Conservation (phyloP, 2,797 vertebrate species). For the Bradypodion pumilum region DNA sequence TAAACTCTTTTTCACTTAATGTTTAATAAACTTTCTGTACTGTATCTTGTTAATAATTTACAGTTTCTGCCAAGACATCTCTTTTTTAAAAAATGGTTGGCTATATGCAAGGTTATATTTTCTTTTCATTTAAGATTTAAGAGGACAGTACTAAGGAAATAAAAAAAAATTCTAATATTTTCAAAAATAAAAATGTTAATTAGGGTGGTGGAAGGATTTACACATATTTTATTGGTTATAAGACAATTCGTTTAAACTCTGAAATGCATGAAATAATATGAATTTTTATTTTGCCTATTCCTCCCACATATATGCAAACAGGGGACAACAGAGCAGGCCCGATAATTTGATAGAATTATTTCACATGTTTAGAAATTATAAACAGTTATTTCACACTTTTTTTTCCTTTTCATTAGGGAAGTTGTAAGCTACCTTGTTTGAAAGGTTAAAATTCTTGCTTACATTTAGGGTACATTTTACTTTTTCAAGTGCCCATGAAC, state of each 20-base stretch:
- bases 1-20: slow-evolving; percentile 5
- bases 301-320: too few relatives aligned
- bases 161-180: slow-evolving; percentile 19
- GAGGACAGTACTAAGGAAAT: not conserved
- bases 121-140: slow-evolving; percentile 19
- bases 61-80: slow-evolving; percentile 22
- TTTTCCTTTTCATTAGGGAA: not conserved
- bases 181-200: slow-evolving; percentile 7
- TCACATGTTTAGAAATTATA: not conserved
- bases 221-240: not conserved
- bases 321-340: not conserved
- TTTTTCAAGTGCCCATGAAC: too few relatives aligned
- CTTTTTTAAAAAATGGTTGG: slow-evolving; percentile 23
- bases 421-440: not conserved
- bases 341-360: not conserved
- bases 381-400: not conserved
- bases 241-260: not conserved
- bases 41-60: slow-evolving; percentile 33
- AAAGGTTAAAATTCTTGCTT: too few relatives aligned
- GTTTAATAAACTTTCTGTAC: not conserved
- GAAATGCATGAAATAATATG: not conserved
- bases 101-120: slow-evolving; percentile 3
- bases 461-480: not conserved
- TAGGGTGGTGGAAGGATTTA: not conserved
- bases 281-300: not conserved